Conservation (phyloP, 2,113 vertebrate genomes). For the Phyllopteryx taeniolatus region DNA sequence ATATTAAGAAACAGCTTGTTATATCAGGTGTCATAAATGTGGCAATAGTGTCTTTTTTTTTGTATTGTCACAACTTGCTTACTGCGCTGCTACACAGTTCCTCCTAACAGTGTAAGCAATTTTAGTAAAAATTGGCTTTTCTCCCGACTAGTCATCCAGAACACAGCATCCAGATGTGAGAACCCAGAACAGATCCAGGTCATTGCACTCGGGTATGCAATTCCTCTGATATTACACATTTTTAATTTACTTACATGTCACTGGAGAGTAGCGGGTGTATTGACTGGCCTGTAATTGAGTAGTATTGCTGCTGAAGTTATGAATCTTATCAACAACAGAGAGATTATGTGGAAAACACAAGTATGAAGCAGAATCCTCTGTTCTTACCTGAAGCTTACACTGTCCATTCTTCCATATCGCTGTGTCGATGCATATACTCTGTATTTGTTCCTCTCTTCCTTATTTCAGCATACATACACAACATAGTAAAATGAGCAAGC, state of each 20-base stretch:
- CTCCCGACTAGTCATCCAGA: constrained; percentile 32
- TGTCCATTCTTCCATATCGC: constrained; percentile 24
- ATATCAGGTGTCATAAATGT: constrained; percentile 29
- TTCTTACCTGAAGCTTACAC: constrained; percentile 26
- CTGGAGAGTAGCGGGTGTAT: constrained; percentile 47
- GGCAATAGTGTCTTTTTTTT: background rate
- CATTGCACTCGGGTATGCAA: constrained; percentile 36
- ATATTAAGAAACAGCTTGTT: constrained; percentile 20
- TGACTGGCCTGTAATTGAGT: constrained; percentile 54
- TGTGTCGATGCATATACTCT: constrained; percentile 9
- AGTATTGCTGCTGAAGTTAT: constrained; percentile 54
- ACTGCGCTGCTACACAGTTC: constrained; percentile 13
- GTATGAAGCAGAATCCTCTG: constrained; percentile 45
- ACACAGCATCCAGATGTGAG: constrained; percentile 32
- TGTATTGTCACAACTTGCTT: background rate
- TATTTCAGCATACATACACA: constrained; percentile 13
- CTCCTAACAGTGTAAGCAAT: constrained; percentile 29
- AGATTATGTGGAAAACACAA: constrained; percentile 43
- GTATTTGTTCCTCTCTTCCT: constrained; percentile 23
- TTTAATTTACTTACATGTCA: constrained; percentile 60
- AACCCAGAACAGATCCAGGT: constrained; percentile 50
- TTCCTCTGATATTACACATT: constrained; percentile 55
- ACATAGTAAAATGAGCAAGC: constrained; percentile 25
- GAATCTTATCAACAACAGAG: constrained; percentile 44
- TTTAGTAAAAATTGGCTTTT: constrained; percentile 31